Conservation (phyloP, 2,888 invertebrate genomes). For the Ectemnius continuus region DNA sequence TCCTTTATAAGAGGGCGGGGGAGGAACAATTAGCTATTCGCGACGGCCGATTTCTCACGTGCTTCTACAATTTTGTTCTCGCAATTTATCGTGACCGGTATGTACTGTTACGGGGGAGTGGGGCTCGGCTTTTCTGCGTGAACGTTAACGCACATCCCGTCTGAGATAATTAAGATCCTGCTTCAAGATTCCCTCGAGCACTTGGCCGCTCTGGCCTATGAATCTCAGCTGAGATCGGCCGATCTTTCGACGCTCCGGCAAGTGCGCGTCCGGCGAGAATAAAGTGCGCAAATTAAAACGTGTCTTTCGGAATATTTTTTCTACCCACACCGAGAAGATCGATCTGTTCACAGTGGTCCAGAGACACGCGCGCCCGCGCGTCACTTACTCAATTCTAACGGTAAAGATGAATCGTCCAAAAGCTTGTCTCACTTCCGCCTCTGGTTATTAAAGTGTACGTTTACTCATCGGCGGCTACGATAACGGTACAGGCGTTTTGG, state of each 20-base stretch:
- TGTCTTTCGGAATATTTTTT: slow-evolving; percentile 7
- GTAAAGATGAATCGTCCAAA: slow-evolving; percentile 68
- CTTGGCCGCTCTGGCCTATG: too few relatives aligned
- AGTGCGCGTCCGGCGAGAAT: too few relatives aligned
- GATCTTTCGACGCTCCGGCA: too few relatives aligned
- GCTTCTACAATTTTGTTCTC: slow-evolving; percentile 22
- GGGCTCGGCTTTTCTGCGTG: too few relatives aligned
- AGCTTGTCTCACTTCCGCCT: slow-evolving; percentile 51
- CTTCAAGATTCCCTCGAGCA: too few relatives aligned
- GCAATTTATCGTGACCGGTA: neutral
- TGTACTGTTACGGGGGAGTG: slow-evolving; percentile 34
- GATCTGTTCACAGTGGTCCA: slow-evolving; percentile 44
- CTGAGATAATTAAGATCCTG: too few relatives aligned
- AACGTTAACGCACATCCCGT: too few relatives aligned
- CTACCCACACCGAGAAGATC: slow-evolving; percentile 17
- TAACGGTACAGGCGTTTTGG: slow-evolving; percentile 73
- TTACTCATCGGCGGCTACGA: slow-evolving; percentile 62
- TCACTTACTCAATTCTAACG: slow-evolving; percentile 62
- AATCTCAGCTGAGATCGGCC: too few relatives aligned
- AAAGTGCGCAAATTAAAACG: too few relatives aligned
- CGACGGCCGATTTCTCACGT: slow-evolving; percentile 46
- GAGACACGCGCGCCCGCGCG: slow-evolving; percentile 10
- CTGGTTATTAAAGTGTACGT: slow-evolving; percentile 42
- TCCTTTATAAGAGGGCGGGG: too few relatives aligned
- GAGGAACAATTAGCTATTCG: slow-evolving; percentile 42